Evolutionary conservation across 2,797 vertebrate species (phyloP), one percentile per base, ranked within the genome.

Genomic region (Sebastes steindachneri): DNA sequence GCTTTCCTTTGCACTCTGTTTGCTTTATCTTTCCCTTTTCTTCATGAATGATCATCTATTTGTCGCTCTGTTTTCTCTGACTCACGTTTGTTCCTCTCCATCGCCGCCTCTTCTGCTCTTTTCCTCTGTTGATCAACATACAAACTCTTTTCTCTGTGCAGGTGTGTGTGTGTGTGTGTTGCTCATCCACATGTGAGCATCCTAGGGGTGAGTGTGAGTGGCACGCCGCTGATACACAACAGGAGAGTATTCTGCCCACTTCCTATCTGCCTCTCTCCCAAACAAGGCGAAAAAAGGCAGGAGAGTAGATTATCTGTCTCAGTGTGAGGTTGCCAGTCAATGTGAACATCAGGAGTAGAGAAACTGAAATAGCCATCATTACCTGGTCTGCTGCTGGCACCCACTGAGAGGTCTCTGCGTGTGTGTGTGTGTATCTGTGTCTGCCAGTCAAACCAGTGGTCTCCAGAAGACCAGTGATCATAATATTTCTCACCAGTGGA

Each of bases 271-370:
- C 53, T 82, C 83, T 79, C 75, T 73, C 87, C 79, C 80, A 90
- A 93, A 93, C 78, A 88, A 80, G 86, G 62, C 80, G 64, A 58
- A 67, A 67, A 45, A 21, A 64, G 70, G 71, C 53, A 28, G 68
- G 51, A 80, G 33, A 76, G 73, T 51, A 90, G 89, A 89, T 93
- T 93, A 93, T 95, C 91, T 86, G 82, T 77, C 92, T 79, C 93
- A 87, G 93, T 81, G 89, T 92, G 93, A 93, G 68, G 63, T 71
- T 90, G 90, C 77, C 85, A 71, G 77, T 83, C 82, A 76, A 77
- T 77, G 68, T 77, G 87, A 90, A 73, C 71, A 83, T 80, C 78
- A 82, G 79, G 75, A 79, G 79, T 11, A 66, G 78, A 80, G 77
- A 73, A 79, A 55, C 82, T 82, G 68, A 92, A 93, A 93, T 88